Percentiles rank a stretch among this genome's conserved stretches.
These are phyloP conservation scores for Onychostoma macrolepis DNA, from an alignment of 2,113 vertebrate genomes.

Conservation along the genomic window DNA sequence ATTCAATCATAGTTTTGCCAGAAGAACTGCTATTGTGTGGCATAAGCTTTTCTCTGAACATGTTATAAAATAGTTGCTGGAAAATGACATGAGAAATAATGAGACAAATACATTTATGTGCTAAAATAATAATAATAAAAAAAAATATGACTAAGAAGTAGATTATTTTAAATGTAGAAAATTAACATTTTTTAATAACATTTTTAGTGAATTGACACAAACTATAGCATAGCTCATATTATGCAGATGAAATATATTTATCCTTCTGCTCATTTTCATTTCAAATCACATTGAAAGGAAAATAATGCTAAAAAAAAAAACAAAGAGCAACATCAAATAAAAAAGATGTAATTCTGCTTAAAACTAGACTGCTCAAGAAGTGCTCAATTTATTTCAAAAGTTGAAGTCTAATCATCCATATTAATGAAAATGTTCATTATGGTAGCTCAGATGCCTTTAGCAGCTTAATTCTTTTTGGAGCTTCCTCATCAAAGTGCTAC, in stretches of 20 bases:
- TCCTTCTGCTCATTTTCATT: background rate
- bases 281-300: background rate
- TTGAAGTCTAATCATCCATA: conserved; percentile 26
- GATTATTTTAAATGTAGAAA: background rate
- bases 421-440: conserved; percentile 32
- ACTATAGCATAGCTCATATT: background rate
- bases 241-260: background rate
- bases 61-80: background rate
- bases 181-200: background rate
- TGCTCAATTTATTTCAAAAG: conserved; percentile 16
- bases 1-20: background rate
- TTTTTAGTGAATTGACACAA: background rate
- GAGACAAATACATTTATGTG: background rate
- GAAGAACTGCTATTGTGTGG: background rate
- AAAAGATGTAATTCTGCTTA: background rate
- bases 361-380: background rate
- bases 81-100: background rate
- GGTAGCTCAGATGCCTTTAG: conserved; percentile 27
- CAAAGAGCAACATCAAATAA: background rate
- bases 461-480: conserved; percentile 14
- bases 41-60: background rate
- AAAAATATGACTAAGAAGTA: background rate
- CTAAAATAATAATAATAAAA: background rate
- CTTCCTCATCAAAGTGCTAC: conserved; percentile 25
- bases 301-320: background rate